These are phyloP conservation scores for Oceanodroma tethys DNA, from an alignment of 2,113 vertebrate species.

Conservation along the genomic window DNA sequence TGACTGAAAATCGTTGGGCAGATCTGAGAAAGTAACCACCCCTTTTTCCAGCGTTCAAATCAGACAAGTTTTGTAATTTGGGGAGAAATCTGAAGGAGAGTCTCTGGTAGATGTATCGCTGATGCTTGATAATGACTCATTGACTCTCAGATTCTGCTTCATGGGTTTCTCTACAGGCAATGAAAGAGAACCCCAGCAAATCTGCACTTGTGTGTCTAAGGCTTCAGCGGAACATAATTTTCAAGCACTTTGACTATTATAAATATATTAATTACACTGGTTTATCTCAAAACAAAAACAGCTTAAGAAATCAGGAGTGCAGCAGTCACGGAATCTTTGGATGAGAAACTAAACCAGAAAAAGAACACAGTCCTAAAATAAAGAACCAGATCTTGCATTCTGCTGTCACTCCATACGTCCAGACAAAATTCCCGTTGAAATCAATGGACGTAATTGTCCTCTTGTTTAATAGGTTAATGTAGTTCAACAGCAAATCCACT, in stretches of 20 bases:
- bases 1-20: neutral
- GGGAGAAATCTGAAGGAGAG: neutral
- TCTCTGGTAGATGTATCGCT: neutral
- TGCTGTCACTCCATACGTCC: neutral
- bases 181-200: neutral
- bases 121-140: neutral
- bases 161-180: neutral
- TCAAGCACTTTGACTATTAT: neutral
- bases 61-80: neutral
- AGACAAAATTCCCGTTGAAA: neutral
- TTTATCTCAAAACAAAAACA: neutral
- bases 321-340: neutral
- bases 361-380: neutral
- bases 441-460: neutral
- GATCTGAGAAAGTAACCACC: neutral
- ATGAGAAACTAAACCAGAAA: neutral
- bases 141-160: neutral
- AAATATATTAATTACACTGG: neutral
- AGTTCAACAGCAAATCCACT: slow-evolving; percentile 14
- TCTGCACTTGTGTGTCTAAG: neutral
- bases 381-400: neutral
- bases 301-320: neutral
- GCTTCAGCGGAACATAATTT: neutral
- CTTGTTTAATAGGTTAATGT: neutral
- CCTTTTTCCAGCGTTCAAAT: neutral